phyloP scores from a whole-genome alignment of 2,888 invertebrate genomes.

The Synergus itoensis region DNA sequence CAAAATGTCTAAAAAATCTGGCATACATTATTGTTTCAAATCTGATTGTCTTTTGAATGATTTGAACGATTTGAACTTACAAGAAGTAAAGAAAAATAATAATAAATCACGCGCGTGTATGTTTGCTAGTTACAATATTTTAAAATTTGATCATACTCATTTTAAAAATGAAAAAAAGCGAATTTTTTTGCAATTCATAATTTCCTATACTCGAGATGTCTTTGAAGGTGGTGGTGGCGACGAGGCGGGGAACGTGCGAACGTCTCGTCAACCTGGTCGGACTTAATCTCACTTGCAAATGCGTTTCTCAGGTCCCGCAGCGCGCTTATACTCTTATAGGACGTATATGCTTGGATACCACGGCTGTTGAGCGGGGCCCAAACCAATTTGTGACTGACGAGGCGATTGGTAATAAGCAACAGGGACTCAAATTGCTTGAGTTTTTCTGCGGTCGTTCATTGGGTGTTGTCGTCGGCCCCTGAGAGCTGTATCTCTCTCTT shows the following conservation, averaged over 20 bases:
- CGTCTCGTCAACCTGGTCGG: conserved; percentile 65
- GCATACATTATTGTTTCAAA: too few species aligned
- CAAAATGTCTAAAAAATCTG: too few species aligned
- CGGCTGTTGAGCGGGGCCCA: conserved; percentile 51
- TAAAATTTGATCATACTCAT: too few species aligned
- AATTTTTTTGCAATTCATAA: not conserved
- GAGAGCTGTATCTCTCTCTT: conserved; percentile 47
- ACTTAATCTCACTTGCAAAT: conserved; percentile 73
- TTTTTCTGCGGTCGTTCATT: conserved; percentile 75
- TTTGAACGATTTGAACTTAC: too few species aligned
- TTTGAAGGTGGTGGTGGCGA: conserved; percentile 44
- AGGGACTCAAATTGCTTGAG: conserved; percentile 75
- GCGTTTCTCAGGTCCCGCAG: conserved; percentile 53
- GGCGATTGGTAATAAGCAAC: conserved; percentile 76
- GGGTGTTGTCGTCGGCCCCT: conserved; percentile 71
- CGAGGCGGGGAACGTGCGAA: conserved; percentile 60
- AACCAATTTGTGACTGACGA: conserved; percentile 77
- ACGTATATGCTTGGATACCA: conserved; percentile 41
- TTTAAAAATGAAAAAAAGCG: too few species aligned
- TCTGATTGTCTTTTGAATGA: too few species aligned
- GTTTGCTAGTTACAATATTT: too few species aligned
- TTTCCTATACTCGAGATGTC: conserved; percentile 8
- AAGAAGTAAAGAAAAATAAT: too few species aligned
- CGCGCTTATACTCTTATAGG: conserved; percentile 48
- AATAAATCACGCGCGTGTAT: too few species aligned